Evolutionary conservation across 2,888 invertebrate genomes (phyloP).

Genomic region (Drosophila rellima): DNA sequence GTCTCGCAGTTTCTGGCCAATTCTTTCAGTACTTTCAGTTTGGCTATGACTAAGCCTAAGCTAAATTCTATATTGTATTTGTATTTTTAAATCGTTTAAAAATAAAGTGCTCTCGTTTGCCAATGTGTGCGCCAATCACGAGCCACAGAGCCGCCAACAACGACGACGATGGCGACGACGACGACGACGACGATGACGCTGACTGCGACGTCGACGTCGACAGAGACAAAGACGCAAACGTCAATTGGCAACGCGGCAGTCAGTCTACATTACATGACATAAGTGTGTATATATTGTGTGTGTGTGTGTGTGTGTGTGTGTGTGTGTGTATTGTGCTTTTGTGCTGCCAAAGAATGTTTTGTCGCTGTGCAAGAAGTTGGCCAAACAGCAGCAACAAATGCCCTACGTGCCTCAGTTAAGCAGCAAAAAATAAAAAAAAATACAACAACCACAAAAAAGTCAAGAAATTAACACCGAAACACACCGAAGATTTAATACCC

Average conservation of each 20-base stretch:
- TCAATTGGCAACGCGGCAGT: constrained; percentile 41
- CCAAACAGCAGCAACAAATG: constrained; percentile 39
- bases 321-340: constrained; percentile 21
- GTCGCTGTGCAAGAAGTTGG: constrained; percentile 51
- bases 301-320: constrained; percentile 3
- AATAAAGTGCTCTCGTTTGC: constrained; percentile 82
- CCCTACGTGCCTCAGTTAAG: constrained; percentile 35
- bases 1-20: constrained; percentile 23
- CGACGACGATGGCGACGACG: constrained; percentile 4
- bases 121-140: constrained; percentile 81
- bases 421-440: neutral
- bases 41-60: constrained; percentile 49
- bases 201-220: neutral
- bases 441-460: neutral
- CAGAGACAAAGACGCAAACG: constrained; percentile 22
- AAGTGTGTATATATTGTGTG: neutral
- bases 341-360: constrained; percentile 56
- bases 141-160: constrained; percentile 61
- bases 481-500: neutral
- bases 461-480: neutral
- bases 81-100: constrained; percentile 80
- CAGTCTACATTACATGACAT: constrained; percentile 40
- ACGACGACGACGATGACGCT: neutral
- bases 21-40: constrained; percentile 22
- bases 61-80: constrained; percentile 43